Evolutionary conservation across 2,113 vertebrate species (phyloP).

Genomic region (Chelonoidis abingdonii): DNA sequence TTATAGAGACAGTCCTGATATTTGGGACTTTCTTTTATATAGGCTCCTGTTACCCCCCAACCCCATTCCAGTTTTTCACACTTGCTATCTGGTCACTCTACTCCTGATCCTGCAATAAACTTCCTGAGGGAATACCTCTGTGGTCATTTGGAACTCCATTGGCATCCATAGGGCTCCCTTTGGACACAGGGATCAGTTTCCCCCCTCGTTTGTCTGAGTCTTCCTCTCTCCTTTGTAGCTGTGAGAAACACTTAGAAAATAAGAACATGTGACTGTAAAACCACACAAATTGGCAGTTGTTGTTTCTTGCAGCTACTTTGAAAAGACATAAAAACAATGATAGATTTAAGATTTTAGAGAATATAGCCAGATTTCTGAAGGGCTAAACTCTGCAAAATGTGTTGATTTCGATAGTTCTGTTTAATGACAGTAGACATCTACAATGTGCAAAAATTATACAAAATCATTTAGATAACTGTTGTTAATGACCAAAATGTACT

Average conservation of each 20-base stretch:
- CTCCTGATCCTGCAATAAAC: background rate
- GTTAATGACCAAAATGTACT: background rate
- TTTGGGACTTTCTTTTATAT: no score
- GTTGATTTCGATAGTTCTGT: background rate
- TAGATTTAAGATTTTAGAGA: background rate
- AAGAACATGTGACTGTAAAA: background rate
- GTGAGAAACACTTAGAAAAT: background rate
- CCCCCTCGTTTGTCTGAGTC: background rate
- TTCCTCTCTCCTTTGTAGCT: no score
- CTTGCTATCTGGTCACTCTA: no score
- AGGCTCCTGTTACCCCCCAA: no score
- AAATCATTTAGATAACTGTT: rapidly evolving
- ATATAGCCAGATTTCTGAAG: background rate
- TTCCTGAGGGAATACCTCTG: rapidly evolving
- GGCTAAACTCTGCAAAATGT: background rate
- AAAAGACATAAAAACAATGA: background rate
- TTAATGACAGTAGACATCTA: background rate
- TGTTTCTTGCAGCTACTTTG: background rate
- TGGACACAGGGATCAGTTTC: background rate
- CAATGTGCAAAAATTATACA: background rate
- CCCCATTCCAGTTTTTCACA: no score
- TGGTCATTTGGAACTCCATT: background rate
- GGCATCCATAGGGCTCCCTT: background rate
- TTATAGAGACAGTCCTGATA: no score
- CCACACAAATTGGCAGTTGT: background rate